phyloP scores from a whole-genome alignment of 2,888 invertebrate genomes.

The Thysanoteuthis rhombus region DNA sequence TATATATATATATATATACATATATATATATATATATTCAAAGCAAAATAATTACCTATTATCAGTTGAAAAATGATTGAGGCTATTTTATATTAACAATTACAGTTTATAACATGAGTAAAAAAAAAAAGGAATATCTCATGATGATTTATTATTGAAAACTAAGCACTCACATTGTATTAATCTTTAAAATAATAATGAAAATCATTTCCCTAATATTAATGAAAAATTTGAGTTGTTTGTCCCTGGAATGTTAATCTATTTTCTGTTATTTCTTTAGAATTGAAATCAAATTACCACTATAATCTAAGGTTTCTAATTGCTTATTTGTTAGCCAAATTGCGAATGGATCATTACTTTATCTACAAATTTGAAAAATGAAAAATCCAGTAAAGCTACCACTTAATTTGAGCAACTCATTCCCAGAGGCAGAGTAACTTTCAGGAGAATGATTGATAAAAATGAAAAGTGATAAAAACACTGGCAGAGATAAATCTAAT shows the following conservation, averaged over 20 bases:
- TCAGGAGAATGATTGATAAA: not conserved
- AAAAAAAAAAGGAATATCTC: not conserved
- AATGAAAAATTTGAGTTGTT: not conserved
- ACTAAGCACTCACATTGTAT: not conserved
- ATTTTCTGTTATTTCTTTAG: not conserved
- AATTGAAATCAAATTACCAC: not conserved
- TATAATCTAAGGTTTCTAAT: not conserved
- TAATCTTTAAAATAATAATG: not conserved
- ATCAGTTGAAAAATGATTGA: no score
- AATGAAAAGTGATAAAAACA: not conserved
- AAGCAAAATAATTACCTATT: no score
- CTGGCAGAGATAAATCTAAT: not conserved
- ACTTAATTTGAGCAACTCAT: not conserved
- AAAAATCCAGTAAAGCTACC: not conserved
- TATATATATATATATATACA: no score
- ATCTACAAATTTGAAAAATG: not conserved
- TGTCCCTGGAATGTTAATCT: not conserved
- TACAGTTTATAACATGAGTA: not conserved
- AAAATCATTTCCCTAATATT: not conserved
- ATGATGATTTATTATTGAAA: not conserved
- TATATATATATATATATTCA: no score
- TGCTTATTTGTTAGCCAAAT: not conserved
- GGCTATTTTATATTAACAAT: no score
- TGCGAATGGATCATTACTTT: not conserved
- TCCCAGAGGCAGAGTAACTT: not conserved